These are phyloP conservation scores for Rugalucina vietnamica DNA, from an alignment of 2,888 invertebrate species.

Conservation along the genomic window DNA sequence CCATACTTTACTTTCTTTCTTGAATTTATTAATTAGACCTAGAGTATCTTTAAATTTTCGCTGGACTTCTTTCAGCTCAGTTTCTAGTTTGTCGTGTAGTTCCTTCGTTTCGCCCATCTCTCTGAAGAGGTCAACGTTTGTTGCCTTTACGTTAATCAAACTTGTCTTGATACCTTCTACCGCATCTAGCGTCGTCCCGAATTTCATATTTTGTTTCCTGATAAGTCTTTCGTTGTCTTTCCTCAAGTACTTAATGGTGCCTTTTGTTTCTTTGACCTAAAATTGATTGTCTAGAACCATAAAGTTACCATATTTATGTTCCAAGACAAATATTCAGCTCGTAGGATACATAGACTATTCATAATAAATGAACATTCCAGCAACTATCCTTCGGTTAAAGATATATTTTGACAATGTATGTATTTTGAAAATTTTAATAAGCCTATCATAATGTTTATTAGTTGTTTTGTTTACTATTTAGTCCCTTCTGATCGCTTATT, in stretches of 20 bases:
- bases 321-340: too few species aligned
- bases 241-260: slow-evolving; percentile 31
- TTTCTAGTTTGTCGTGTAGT: slow-evolving; percentile 41
- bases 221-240: slow-evolving; percentile 48
- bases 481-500: too few species aligned
- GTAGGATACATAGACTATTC: too few species aligned
- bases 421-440: too few species aligned
- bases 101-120: slow-evolving; percentile 50
- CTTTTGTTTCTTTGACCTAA: slow-evolving; percentile 19
- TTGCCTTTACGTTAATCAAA: slow-evolving; percentile 34
- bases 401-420: too few species aligned
- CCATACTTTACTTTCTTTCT: slow-evolving; percentile 46
- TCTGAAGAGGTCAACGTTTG: slow-evolving; percentile 42
- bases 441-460: too few species aligned
- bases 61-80: slow-evolving; percentile 43
- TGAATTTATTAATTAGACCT: slow-evolving; percentile 16
- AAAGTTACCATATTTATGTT: too few species aligned
- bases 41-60: slow-evolving; percentile 27
- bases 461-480: too few species aligned
- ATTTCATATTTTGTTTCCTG: slow-evolving; percentile 44
- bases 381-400: too few species aligned
- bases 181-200: slow-evolving; percentile 49
- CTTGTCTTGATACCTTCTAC: slow-evolving; percentile 30
- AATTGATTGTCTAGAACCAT: too few species aligned
- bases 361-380: too few species aligned